Evolutionary conservation across 1,140 invertebrate genomes (phyloP), one percentile per base, ranked within the genome.

Genomic region (Diachasma alloeum): DNA sequence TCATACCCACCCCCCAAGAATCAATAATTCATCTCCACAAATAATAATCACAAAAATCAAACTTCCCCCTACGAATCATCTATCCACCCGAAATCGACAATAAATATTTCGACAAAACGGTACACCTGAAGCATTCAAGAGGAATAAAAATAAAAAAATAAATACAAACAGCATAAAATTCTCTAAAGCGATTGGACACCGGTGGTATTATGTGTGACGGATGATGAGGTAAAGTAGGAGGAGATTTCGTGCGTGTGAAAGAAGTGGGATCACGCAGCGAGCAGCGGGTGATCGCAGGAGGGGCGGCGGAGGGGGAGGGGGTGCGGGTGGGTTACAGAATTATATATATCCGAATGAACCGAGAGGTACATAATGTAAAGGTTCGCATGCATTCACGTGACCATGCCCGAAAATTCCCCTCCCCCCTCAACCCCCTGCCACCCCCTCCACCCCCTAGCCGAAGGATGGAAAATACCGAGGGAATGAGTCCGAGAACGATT

Each of bases 401-500:
- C 74, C 71, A 75, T 63, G 36, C 24, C 39, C 44, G 59, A 44
- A 74, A 74, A 56, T 75, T 63, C 24, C 59, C 24, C 59, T 10
- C 48, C 37, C 74, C 69, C 69, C 39, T 70, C 42, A 69, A 56
- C 22, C 66, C 76, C 78, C 80, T 78, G 76, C 83, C 81, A 81
- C 82, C 78, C 85, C 84, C 85, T 86, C 84, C 84, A 81, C 80
- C 79, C 19, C 44, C n/a, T 73, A 2, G 80, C 83, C 80, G 74
- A 83, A 86, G 86, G 87, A 89, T 87, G 86, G 87, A 88, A 87
- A 88, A 88, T 78, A 80, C 66, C 69, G 77, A 39, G 75, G 70
- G 70, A 66, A 66, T 56, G 78, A 81, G 78, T 83, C 80, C 70
- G 81, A 74, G 78, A 56, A 75, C 72, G 46, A 80, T 83, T 82